Evolutionary conservation across 1,140 invertebrate genomes (phyloP).

Genomic region (Triops longicaudatus): DNA sequence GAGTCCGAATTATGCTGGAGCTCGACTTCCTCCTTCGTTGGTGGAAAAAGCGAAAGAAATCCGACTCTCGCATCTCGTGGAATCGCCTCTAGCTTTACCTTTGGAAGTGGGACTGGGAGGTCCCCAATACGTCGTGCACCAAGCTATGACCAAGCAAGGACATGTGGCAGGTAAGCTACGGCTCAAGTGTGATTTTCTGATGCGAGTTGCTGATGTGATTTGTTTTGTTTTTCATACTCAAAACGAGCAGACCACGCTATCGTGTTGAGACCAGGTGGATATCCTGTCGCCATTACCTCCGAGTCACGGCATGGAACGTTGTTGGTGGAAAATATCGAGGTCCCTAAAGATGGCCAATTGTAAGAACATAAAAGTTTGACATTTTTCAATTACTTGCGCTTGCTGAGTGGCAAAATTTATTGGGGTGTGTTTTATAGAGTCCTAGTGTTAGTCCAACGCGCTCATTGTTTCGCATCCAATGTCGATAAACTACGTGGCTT

Average conservation of each 20-base stretch:
- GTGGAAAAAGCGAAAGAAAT: not conserved
- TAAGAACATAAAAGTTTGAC: not conserved
- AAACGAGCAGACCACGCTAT: constrained; percentile 11
- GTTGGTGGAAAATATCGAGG: constrained; percentile 1
- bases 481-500: constrained; percentile 15
- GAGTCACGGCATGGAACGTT: not conserved
- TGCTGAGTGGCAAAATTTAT: not conserved
- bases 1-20: constrained; percentile 7
- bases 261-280: constrained; percentile 19
- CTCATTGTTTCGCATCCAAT: constrained; percentile 16
- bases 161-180: constrained; percentile 2
- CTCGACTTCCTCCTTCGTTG: not conserved
- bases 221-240: not conserved
- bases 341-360: constrained; percentile 12
- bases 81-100: constrained; percentile 11
- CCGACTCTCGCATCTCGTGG: not conserved
- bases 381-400: not conserved
- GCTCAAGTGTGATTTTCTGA: not conserved
- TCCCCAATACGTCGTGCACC: constrained; percentile 16
- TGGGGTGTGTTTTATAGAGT: constrained; percentile 9
- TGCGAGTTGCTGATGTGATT: not conserved
- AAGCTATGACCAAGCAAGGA: not conserved
- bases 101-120: constrained; percentile 22
- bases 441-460: constrained; percentile 13
- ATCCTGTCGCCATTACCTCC: not conserved